Base-by-base conservation (phyloP, 2,888 invertebrate species). In the Stenodera caucasica region DNA sequence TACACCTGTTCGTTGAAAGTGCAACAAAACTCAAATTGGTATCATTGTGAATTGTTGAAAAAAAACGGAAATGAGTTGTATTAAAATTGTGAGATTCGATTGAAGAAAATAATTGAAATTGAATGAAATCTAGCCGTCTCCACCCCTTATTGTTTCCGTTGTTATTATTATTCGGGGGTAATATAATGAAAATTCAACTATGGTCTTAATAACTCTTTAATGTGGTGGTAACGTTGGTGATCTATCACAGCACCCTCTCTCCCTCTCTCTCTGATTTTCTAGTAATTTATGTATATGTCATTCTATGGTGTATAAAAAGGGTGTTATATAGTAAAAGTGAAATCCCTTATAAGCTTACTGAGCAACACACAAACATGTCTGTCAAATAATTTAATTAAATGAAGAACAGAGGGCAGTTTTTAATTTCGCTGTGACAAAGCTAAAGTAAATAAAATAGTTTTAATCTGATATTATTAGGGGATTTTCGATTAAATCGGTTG, bases 351-450 rank as follows among this genome's bases (percentile, higher is more conserved):
- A 74, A 74, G 71, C 73, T 70, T 61, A 67, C 4, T 7, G 29
- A 2, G 60, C 65, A n/a, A 68, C 70, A 62, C 72, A 72, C 74
- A 72, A 72, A 72, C 69, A 72, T 68, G 73, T 74, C 71, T 69
- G 68, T 70, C 68, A 72, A 71, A 76, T 77, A 75, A 77, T 77
- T 77, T 76, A 76, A 77, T 77, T 77, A 77, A 73, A 76, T 73
- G 73, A 70, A 71, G 73, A 72, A 73, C 71, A 67, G 72, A 74
- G 75, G 74, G 73, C 70, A 73, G 72, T 76, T 77, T 77, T 77
- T 77, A 77, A 77, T 77, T 77, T 77, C 61, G 70, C 53, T 53
- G 57, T 58, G 53, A 64, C 64, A 67, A 66, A 67, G 7, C 68
- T 58, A 61, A 52, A 49, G 55, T 61, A 61, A 58, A 61, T 55